Evolutionary conservation across 2,797 vertebrate species (phyloP).

Genomic region (Oreochromis mossambicus): DNA sequence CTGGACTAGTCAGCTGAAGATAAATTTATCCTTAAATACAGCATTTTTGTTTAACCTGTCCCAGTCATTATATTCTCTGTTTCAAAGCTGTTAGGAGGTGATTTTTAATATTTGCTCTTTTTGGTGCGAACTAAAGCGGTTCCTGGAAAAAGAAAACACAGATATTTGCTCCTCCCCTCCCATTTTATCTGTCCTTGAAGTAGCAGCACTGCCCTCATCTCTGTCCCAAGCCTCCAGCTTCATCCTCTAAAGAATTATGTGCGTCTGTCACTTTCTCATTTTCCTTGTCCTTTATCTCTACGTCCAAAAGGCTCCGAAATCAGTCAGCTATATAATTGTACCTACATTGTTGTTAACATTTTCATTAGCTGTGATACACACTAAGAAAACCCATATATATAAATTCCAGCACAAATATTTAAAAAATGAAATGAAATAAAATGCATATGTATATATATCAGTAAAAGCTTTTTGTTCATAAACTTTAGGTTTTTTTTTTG

Average conservation of each 20-base stretch:
- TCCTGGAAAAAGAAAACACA: neutral
- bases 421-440: no score
- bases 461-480: no score
- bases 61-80: conserved; percentile 1
- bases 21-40: neutral
- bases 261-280: conserved; percentile 11
- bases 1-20: neutral
- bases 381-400: neutral
- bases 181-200: conserved; percentile 40
- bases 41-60: neutral
- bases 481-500: no score
- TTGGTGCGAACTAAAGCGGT: conserved; percentile 63
- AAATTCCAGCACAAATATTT: neutral
- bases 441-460: no score
- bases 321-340: neutral
- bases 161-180: neutral
- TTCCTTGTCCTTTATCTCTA: neutral
- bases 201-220: conserved; percentile 18
- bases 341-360: neutral
- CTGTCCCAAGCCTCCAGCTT: conserved; percentile 18
- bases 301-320: neutral
- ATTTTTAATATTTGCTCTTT: neutral
- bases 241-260: conserved; percentile 7
- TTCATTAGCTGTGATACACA: neutral
- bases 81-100: conserved; percentile 47